Base-by-base conservation (phyloP, 2,888 invertebrate genomes). In the Alentia gelatinosa region DNA sequence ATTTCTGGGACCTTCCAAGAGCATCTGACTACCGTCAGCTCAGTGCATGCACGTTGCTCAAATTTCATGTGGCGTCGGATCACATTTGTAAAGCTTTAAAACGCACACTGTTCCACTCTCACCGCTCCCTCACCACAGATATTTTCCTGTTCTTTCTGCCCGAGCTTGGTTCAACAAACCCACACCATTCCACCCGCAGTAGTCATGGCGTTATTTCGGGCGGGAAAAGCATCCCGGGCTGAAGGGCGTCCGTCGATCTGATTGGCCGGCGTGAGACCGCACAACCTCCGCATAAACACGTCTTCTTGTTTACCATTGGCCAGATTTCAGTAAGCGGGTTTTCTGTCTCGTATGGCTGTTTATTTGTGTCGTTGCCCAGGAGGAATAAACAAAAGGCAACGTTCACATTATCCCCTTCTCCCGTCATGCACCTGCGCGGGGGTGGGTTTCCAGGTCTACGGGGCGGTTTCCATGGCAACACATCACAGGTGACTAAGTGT, bases 231-330 rank as follows among this genome's bases (percentile, higher is more conserved):
- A 12, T 68, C 68, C 33, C 26, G 68, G n/a, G 68, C 30, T 30
- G 33, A 68, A 68, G 26, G 26, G 30, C 33, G 3, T 26, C 15
- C 68, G n/a, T 26, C 33, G 30, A 68, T 68, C 68, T 83, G 83
- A 40, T 83, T 83, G 83, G 83, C 83, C 30, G 4, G 9, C n/a
- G 39, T 3, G 9, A 9, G 37, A 19, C 39, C 9, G 37, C 35
- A 83, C 39, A 37, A 35, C 83, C 83, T 83, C 83, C 83, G 83
- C 83, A 83, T 23, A 83, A 40, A 37, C 83, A 83, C 39, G n/a
- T 83, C 5, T 23, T 19, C 39, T 40, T 83, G 83, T 83, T 83
- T 83, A 83, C 40, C 39, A 83, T 37, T 83, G 83, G 83, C 40
- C 83, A 83, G 40, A 83, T 40, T 37, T 83, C 83, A 30, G 37